Evolutionary conservation across 2,888 invertebrate genomes (phyloP).

Genomic region (Zonitis immaculata): DNA sequence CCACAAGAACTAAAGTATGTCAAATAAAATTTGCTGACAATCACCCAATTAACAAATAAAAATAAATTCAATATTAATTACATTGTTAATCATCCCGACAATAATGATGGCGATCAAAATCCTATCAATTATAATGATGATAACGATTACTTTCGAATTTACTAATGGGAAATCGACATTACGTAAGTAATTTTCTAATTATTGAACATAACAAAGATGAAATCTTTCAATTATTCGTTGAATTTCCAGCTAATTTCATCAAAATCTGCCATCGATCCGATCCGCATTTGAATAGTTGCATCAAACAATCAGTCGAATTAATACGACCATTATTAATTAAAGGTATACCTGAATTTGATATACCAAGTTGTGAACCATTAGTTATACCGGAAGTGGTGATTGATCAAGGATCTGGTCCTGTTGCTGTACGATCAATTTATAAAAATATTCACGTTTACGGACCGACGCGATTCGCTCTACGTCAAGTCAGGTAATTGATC

Average conservation of each 20-base stretch:
- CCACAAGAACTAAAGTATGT: not conserved
- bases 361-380: constrained; percentile 64
- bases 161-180: constrained; percentile 5
- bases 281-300: constrained; percentile 59
- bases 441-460: constrained; percentile 59
- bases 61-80: not conserved
- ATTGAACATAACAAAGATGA: no score
- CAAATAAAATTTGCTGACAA: not conserved
- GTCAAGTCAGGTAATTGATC: constrained; percentile 59
- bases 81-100: not conserved
- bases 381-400: constrained; percentile 58
- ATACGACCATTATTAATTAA: constrained; percentile 56
- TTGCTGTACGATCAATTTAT: constrained; percentile 57
- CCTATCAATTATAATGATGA: not conserved
- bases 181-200: constrained; percentile 5
- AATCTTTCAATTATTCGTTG: no score
- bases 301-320: constrained; percentile 57
- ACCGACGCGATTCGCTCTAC: constrained; percentile 57
- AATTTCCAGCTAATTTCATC: constrained; percentile 58
- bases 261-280: constrained; percentile 63
- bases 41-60: not conserved
- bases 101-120: not conserved
- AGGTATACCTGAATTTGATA: constrained; percentile 59
- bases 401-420: constrained; percentile 58
- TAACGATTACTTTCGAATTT: not conserved